A percentile compares a stretch with the other conserved stretches of the same genome.
phyloP scores from a whole-genome alignment of 2,113 vertebrate genomes.

The Ailurus styani region DNA sequence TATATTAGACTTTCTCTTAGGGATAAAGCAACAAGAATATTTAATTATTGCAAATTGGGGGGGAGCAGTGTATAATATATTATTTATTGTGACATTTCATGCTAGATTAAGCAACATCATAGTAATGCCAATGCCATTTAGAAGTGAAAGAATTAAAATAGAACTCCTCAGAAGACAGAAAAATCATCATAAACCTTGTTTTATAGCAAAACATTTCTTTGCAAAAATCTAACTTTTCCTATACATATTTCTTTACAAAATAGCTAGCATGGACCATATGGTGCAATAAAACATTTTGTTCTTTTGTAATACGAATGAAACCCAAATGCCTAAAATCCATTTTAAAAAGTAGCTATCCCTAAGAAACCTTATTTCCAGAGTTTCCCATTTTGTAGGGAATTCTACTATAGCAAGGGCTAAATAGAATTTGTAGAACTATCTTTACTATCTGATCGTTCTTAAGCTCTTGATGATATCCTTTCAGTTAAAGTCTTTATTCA shows the following conservation, averaged over 20 bases:
- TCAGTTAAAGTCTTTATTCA: not conserved
- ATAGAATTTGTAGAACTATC: not conserved
- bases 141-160: constrained; percentile 56
- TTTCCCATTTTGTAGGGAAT: not conserved
- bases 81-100: constrained; percentile 78
- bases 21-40: constrained; percentile 62
- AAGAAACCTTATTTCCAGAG: not conserved
- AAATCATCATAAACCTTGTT: constrained; percentile 21
- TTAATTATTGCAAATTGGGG: constrained; percentile 64
- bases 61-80: constrained; percentile 67
- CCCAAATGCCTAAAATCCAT: not conserved
- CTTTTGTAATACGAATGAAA: not conserved
- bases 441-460: not conserved
- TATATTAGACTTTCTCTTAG: constrained; percentile 62
- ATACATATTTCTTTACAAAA: not conserved
- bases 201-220: not conserved
- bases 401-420: not conserved
- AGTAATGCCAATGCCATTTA: constrained; percentile 52
- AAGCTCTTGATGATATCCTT: not conserved
- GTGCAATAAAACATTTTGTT: not conserved
- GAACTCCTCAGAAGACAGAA: constrained; percentile 5
- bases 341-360: not conserved
- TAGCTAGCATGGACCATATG: not conserved
- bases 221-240: not conserved
- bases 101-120: constrained; percentile 69